Evolutionary conservation across 2,888 invertebrate species (phyloP).

Genomic region (Linyphia triangularis): DNA sequence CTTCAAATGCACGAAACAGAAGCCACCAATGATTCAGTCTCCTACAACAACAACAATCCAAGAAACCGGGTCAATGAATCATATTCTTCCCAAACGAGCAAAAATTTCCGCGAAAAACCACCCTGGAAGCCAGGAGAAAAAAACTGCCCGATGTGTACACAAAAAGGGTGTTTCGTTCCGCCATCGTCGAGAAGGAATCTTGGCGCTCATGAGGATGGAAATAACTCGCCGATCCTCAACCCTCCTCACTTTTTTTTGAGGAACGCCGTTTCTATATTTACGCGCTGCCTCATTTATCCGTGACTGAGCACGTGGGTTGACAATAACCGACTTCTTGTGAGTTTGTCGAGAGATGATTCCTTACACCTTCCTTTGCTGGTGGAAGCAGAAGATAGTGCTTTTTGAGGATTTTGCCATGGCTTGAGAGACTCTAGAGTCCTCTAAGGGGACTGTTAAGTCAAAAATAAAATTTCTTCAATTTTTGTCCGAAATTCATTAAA

Average conservation of each 20-base stretch:
- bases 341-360: no score
- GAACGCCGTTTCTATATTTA: constrained; percentile 56
- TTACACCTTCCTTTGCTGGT: background rate
- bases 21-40: background rate
- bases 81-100: background rate
- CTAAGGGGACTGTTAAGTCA: no score
- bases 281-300: constrained; percentile 10
- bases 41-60: background rate
- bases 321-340: constrained; percentile 25
- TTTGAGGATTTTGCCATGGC: no score
- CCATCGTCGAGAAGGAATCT: constrained; percentile 9
- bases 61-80: background rate
- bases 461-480: no score
- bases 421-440: no score
- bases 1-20: background rate
- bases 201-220: constrained; percentile 59
- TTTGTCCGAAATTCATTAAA: no score
- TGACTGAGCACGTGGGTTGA: constrained; percentile 43
- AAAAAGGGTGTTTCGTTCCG: constrained; percentile 34
- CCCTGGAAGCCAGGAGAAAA: background rate
- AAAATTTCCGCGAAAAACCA: no score
- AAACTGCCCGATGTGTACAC: background rate
- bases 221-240: constrained; percentile 60
- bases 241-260: constrained; percentile 7
- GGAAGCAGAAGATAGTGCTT: no score